Conservation (phyloP, 2,888 invertebrate genomes). For the Drosophila mimica region DNA sequence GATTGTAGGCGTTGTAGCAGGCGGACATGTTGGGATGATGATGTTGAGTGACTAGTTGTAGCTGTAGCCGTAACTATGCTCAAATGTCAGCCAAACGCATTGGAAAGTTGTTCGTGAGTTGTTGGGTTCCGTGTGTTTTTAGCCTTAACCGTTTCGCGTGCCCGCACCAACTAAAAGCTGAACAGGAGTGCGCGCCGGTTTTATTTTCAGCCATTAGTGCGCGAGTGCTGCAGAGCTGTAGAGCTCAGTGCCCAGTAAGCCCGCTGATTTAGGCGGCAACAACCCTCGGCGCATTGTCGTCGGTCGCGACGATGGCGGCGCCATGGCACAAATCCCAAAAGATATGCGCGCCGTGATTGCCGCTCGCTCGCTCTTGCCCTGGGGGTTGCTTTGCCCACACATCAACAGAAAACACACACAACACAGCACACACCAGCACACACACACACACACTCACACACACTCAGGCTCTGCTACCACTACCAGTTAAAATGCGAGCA, state of each 20-base stretch:
- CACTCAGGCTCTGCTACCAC: conserved; percentile 24
- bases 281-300: conserved; percentile 82
- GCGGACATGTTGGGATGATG: conserved; percentile 79
- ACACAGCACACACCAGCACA: conserved; percentile 5
- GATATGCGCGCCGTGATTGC: conserved; percentile 77
- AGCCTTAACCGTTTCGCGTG: conserved; percentile 81
- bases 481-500: conserved; percentile 74
- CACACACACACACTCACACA: neutral
- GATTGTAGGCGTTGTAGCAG: conserved; percentile 76
- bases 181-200: conserved; percentile 80
- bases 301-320: conserved; percentile 83
- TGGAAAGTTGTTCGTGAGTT: conserved; percentile 14
- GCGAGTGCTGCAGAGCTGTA: conserved; percentile 33
- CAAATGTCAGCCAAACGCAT: conserved; percentile 43
- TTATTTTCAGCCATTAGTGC: conserved; percentile 78
- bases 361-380: conserved; percentile 48
- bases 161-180: conserved; percentile 83
- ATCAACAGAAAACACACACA: conserved; percentile 19
- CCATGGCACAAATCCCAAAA: conserved; percentile 80
- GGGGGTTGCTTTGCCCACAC: conserved; percentile 78
- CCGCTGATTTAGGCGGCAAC: conserved; percentile 76
- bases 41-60: neutral
- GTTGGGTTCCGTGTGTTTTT: conserved; percentile 10
- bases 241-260: conserved; percentile 59
- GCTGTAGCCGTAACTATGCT: conserved; percentile 19